Evolutionary conservation across 2,888 invertebrate genomes (phyloP).

Genomic region (Macrostomum cliftonense): DNA sequence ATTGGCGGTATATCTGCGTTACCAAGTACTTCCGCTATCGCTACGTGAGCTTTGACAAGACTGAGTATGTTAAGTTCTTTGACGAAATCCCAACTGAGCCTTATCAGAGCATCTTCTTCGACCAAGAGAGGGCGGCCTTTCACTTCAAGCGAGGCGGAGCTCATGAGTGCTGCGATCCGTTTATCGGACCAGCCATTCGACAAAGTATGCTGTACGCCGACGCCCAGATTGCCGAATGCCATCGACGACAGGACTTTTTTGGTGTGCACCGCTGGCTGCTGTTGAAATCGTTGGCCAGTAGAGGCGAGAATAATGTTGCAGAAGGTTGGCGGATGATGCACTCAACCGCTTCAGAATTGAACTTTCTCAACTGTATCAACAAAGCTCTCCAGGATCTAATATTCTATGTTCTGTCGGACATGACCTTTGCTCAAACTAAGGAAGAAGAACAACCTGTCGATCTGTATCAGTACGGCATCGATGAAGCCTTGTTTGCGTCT

Average conservation of each 20-base stretch:
- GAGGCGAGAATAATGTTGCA: slow-evolving; percentile 14
- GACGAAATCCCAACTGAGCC: slow-evolving; percentile 20
- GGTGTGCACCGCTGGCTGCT: slow-evolving; percentile 22
- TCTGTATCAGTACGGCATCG: too few relatives aligned
- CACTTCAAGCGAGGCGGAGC: slow-evolving; percentile 27
- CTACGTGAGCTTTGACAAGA: slow-evolving; percentile 22
- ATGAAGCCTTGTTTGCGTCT: too few relatives aligned
- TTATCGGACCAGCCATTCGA: slow-evolving; percentile 20
- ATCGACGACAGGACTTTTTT: slow-evolving; percentile 21
- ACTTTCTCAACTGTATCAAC: slow-evolving; percentile 23
- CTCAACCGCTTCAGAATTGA: slow-evolving; percentile 23
- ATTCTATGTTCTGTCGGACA: slow-evolving; percentile 12
- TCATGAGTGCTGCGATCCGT: slow-evolving; percentile 21
- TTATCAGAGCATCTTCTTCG: slow-evolving; percentile 24
- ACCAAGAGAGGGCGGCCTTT: slow-evolving; percentile 24
- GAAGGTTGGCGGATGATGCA: slow-evolving; percentile 30
- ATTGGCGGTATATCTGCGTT: slow-evolving; percentile 26
- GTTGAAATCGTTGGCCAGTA: slow-evolving; percentile 23
- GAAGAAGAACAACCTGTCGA: too few relatives aligned
- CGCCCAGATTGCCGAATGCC: slow-evolving; percentile 16
- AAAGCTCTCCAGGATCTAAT: slow-evolving; percentile 22
- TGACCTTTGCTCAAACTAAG: too few relatives aligned
- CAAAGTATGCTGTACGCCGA: slow-evolving; percentile 17
- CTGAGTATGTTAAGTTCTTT: slow-evolving; percentile 21
- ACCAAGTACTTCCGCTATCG: slow-evolving; percentile 25